Evolutionary conservation across 2,888 invertebrate species (phyloP).

Genomic region (Ptilodon capucinus): DNA sequence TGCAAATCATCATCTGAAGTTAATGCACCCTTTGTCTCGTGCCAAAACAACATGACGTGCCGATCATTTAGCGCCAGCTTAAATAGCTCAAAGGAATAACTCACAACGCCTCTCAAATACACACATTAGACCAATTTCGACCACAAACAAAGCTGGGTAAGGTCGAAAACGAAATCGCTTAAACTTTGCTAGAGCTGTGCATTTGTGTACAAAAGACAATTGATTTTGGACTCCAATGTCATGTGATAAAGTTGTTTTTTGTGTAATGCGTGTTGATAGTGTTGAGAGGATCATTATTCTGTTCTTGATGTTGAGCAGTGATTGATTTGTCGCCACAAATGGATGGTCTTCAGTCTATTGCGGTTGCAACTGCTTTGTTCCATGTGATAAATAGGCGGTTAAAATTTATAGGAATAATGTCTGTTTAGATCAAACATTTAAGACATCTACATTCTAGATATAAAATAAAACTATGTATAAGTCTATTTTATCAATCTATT

Average conservation of each 20-base stretch:
- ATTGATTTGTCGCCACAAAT: constrained; percentile 46
- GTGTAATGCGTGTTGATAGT: constrained; percentile 16
- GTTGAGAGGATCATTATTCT: constrained; percentile 44
- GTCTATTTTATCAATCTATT: too few relatives aligned
- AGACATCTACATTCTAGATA: too few relatives aligned
- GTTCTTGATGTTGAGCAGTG: constrained; percentile 35
- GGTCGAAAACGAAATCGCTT: neutral
- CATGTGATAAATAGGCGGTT: constrained; percentile 25
- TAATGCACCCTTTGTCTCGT: constrained; percentile 27
- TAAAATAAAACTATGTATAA: too few relatives aligned
- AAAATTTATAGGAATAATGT: too few relatives aligned
- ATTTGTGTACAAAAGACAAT: neutral
- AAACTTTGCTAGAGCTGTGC: neutral
- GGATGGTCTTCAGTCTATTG: constrained; percentile 26
- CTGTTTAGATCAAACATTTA: too few relatives aligned
- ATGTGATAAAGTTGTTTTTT: constrained; percentile 7
- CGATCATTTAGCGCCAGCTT: constrained; percentile 38
- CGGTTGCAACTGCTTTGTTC: constrained; percentile 15
- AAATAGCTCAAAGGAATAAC: constrained; percentile 42
- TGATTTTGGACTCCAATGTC: neutral
- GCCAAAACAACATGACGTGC: constrained; percentile 26
- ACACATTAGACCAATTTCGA: constrained; percentile 5
- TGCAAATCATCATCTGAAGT: constrained; percentile 27
- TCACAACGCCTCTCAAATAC: constrained; percentile 27
- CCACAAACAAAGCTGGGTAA: neutral